Evolutionary conservation across 2,888 invertebrate genomes (phyloP), one percentile per base, ranked within the genome.

Genomic region (Acleris holmiana): DNA sequence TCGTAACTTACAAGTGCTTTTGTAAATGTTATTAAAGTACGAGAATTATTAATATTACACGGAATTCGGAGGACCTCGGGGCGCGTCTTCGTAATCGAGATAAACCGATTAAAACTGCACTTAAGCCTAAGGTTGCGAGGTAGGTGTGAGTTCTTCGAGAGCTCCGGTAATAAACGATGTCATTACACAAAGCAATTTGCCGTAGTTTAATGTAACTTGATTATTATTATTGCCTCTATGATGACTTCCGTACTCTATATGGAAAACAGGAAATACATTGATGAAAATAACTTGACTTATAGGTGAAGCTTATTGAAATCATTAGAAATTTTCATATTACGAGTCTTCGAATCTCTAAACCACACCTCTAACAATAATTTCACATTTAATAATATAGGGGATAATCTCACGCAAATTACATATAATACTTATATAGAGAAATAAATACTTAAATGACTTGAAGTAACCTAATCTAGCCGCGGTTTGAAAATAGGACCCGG

Each of bases 41-140:
- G 55, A 57, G 51, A 60, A 59, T 54, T 41, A 25, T 51, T 61
- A 53, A 67, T 67, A 73, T 73, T 71, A 74, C 23, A 17, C 18
- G 21, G 55, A 41, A 44, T 76, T 72, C 72, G 69, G 75, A 73
- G 75, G 75, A 73, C 74, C 75, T 85, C 83, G 84, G 83, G 83
- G 10, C 81, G 81, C 66, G 77, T 76, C 76, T 71, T 59, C 67
- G 68, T 73, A 75, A 79, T 82, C 70, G 73, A 76, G 75, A 82
- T 76, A 71, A 61, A 69, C 62, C 66, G 74, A 79, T 82, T 74
- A 77, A 71, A 75, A 69, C 59, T 66, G 64, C 61, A 54, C 67
- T 57, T 54, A 47, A 62, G 18, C 53, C 49, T 61, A 65, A 57
- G 49, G 58, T 67, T 61, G 44, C 61, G 50, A 59, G 21, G 61